Evolutionary conservation across 2,797 vertebrate genomes (phyloP).

Genomic region (Meda fulgida): DNA sequence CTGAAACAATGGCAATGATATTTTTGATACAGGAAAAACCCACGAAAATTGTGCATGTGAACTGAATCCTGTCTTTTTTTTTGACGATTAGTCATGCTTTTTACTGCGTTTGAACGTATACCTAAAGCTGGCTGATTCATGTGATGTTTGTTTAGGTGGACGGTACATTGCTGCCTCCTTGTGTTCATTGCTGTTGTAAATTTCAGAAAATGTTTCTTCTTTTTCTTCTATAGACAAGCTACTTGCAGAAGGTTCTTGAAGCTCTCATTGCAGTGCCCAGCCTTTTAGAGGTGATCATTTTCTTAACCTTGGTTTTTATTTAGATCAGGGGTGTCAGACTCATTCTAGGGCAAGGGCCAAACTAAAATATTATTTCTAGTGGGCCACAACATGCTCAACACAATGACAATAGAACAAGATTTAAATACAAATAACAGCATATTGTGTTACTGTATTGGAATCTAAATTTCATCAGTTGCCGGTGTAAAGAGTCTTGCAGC

Average conservation of each 20-base stretch:
- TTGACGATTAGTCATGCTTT: neutral
- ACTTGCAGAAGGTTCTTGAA: conserved; percentile 87
- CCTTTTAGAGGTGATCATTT: conserved; percentile 87
- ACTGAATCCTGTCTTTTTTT: neutral
- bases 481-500: neutral
- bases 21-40: neutral
- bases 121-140: neutral
- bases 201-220: neutral
- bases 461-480: neutral
- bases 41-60: neutral
- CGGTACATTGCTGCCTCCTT: neutral
- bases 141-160: conserved; percentile 5
- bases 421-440: neutral
- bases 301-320: neutral
- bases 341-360: neutral
- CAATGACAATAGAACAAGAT: neutral
- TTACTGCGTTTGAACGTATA: neutral
- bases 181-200: neutral
- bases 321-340: neutral
- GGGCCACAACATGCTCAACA: neutral
- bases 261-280: conserved; percentile 81
- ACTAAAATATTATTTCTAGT: conserved; percentile 1
- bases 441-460: neutral
- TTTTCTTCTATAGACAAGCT: conserved; percentile 77
- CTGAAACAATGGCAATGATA: neutral